Evolutionary conservation across 2,113 vertebrate genomes (phyloP), one percentile per base, ranked within the genome.

Genomic region (Lepus europaeus): DNA sequence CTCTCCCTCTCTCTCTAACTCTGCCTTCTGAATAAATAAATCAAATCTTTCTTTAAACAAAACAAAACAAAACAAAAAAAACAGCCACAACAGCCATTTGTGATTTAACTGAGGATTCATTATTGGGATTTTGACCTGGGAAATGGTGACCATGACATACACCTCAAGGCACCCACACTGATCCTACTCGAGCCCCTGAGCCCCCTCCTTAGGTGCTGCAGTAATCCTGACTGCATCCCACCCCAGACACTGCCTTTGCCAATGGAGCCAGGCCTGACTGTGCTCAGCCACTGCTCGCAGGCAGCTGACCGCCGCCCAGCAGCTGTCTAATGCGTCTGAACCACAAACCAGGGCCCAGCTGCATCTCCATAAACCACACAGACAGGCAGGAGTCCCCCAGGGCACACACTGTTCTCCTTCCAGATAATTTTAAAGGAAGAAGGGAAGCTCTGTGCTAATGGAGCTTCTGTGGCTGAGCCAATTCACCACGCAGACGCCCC

Each of bases 281-380:
- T 23, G 63, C 81, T 49, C 9, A 7, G 95, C n/a, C 16, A 3
- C 70, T 25, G 49, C 72, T 64, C 69, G 39, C 53, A 3, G 45
- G 73, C 93, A 14, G 14, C 82, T 53, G 80, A 81, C 73, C 53
- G 12, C 88, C 95, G 96, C 89, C 45, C 33, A 49, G 79, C 90
- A 83, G 77, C 80, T 1, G 16, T 82, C 96, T 96, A 96, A 89
- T 95, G 94, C 91, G 95, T 72, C 20, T 81, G 25, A 53, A 96
- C 96, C 80, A 45, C 94, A 94, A 81, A 89, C 82, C 84, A 49
- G 90, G 14, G 36, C 73, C 63, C 63, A 36, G 89, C 59, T 93
- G 77, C 89, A 78, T 94, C 94, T 95, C 64, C 91, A 83, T 95
- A 78, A 93, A 73, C 51, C 33, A 5, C 23, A 31, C n/a, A 90